Evolutionary conservation across 2,888 invertebrate genomes (phyloP).

Genomic region (Platycheirus rosarum): DNA sequence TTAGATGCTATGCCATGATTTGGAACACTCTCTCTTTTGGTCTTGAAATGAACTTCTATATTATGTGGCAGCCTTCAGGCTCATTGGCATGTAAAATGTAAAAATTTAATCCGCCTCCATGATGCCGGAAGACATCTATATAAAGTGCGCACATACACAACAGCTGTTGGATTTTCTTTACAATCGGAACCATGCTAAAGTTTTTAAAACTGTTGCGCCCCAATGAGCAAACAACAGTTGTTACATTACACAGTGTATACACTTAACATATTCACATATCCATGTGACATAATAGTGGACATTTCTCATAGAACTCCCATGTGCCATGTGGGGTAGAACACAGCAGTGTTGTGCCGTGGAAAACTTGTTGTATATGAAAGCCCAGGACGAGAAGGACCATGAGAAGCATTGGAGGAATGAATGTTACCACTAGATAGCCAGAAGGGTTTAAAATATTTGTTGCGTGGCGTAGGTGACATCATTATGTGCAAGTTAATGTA

Average conservation of each 20-base stretch:
- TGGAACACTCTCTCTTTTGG: background rate
- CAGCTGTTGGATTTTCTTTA: conserved; percentile 53
- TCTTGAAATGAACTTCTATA: background rate
- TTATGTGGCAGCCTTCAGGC: conserved; percentile 59
- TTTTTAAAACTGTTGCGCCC: conserved; percentile 65
- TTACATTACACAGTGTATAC: conserved; percentile 36
- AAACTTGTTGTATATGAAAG: background rate
- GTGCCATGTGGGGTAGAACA: conserved; percentile 16
- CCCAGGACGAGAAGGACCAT: background rate
- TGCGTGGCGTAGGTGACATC: conserved; percentile 47
- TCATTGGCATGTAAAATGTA: conserved; percentile 29
- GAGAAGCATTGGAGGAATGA: conserved; percentile 7
- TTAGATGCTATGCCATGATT: background rate
- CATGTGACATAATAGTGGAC: conserved; percentile 66
- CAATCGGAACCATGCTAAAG: conserved; percentile 29
- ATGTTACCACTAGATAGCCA: conserved; percentile 52
- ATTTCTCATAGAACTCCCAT: conserved; percentile 43
- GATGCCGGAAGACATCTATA: conserved; percentile 42
- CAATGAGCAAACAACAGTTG: conserved; percentile 69
- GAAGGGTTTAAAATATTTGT: conserved; percentile 39
- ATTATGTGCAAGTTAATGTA: conserved; percentile 49
- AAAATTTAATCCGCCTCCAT: conserved; percentile 52
- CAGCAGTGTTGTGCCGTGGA: conserved; percentile 43
- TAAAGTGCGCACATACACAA: conserved; percentile 10
- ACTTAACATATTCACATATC: background rate